Evolutionary conservation across 2,888 invertebrate genomes (phyloP).

Genomic region (Pachymerium ferrugineum): DNA sequence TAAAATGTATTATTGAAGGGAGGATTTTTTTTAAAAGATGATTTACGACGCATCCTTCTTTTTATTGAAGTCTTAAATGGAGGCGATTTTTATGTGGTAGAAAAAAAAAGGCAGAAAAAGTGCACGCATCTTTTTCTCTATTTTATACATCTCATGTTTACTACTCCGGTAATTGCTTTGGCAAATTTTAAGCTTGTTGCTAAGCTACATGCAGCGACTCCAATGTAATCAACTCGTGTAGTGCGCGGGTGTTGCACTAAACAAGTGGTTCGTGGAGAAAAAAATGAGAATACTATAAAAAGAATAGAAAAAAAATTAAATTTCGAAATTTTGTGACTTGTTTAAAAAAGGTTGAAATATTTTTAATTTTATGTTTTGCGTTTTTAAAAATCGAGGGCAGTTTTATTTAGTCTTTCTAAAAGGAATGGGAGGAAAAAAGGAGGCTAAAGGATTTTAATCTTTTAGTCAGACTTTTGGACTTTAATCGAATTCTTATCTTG

Average conservation of each 20-base stretch:
- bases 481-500: neutral
- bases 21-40: too few species aligned
- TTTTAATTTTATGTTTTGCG: neutral
- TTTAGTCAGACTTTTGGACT: neutral
- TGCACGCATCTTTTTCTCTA: constrained; percentile 14
- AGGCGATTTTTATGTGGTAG: neutral
- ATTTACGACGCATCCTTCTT: neutral
- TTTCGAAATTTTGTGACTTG: neutral
- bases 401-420: constrained; percentile 1
- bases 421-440: neutral
- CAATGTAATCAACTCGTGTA: neutral
- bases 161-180: neutral
- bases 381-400: neutral
- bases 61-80: neutral
- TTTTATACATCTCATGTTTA: constrained; percentile 27
- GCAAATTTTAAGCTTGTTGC: constrained; percentile 7
- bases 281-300: neutral
- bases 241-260: neutral
- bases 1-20: too few species aligned
- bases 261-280: neutral
- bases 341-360: neutral
- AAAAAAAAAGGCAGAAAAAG: neutral
- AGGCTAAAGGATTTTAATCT: neutral
- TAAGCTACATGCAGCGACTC: neutral
- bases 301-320: neutral